Conservation (phyloP, 2,113 vertebrate genomes). For the Bambusicola thoracicus region DNA sequence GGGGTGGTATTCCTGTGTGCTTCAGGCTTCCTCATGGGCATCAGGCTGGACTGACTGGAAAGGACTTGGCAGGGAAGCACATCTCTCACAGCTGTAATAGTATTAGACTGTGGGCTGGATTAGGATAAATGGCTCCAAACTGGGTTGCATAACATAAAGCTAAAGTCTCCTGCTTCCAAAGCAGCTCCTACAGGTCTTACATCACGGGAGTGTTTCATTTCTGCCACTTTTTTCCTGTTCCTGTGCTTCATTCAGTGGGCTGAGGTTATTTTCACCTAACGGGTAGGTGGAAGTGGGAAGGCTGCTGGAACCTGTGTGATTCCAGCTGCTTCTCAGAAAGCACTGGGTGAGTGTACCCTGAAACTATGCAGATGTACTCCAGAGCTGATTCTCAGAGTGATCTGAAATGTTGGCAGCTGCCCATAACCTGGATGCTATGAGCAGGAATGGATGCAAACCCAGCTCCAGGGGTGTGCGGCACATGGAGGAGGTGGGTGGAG, state of each 20-base stretch:
- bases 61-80: neutral
- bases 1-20: neutral
- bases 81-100: neutral
- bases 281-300: neutral
- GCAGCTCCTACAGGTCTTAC: neutral
- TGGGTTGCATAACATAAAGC: neutral
- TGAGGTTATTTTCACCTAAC: neutral
- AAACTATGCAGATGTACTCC: neutral
- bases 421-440: fast-evolving
- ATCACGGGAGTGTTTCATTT: neutral
- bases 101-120: conserved; percentile 27
- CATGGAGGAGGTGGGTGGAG: neutral
- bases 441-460: neutral
- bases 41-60: neutral
- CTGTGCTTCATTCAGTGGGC: neutral
- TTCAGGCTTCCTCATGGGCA: neutral
- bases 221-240: neutral
- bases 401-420: neutral
- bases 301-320: neutral
- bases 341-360: neutral
- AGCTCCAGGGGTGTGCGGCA: neutral
- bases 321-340: neutral
- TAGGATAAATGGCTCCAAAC: conserved; percentile 26
- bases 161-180: neutral
- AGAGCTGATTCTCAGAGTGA: neutral